Conservation (phyloP, 2,797 vertebrate genomes). For the Luscinia megarhynchos region DNA sequence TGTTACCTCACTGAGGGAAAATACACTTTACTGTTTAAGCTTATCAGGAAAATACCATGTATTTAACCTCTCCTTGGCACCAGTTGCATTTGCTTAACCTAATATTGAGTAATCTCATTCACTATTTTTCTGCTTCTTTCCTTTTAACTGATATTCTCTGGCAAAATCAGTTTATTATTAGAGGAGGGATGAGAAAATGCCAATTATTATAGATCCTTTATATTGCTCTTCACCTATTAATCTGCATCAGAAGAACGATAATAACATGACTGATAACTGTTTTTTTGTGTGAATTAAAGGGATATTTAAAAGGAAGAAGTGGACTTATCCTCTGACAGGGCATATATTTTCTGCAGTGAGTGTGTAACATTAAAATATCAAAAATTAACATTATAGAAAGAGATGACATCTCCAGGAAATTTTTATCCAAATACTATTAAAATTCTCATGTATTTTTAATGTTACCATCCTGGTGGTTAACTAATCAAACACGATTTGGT, state of each 20-base stretch:
- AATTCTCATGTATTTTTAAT: background rate
- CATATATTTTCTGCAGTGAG: background rate
- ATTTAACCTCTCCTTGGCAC: background rate
- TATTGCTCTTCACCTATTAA: background rate
- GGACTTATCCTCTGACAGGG: background rate
- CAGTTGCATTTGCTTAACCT: constrained; percentile 2
- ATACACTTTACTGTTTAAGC: background rate
- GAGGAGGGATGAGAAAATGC: background rate
- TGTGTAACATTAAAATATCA: background rate
- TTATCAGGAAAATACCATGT: background rate
- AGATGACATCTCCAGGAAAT: background rate
- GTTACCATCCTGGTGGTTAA: background rate
- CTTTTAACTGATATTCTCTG: background rate
- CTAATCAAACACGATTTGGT: background rate
- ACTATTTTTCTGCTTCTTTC: background rate
- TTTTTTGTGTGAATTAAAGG: background rate
- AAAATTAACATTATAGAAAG: background rate
- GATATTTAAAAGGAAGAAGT: background rate
- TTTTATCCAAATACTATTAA: background rate
- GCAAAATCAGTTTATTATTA: background rate
- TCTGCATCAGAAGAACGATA: background rate
- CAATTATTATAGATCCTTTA: background rate
- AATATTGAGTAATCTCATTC: constrained; percentile 5
- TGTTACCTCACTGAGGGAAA: background rate
- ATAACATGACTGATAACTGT: background rate